These are phyloP conservation scores for Danionella cerebrum DNA, from an alignment of 2,113 vertebrate species.

Conservation along the genomic window DNA sequence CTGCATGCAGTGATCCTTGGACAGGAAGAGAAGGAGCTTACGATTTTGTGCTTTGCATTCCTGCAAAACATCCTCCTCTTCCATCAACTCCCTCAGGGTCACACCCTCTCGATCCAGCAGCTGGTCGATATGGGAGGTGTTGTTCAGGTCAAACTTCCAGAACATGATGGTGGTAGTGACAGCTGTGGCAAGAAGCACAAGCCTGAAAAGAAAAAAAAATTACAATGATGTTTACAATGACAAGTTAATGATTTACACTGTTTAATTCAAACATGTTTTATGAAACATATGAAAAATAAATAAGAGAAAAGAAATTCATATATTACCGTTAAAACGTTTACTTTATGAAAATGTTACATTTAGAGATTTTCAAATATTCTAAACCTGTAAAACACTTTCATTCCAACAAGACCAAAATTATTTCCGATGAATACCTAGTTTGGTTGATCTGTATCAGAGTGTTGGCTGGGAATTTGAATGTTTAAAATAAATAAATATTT, in stretches of 20 bases:
- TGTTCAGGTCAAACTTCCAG: constrained; percentile 97
- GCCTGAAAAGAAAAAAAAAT: constrained; percentile 53
- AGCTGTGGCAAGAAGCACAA: constrained; percentile 54
- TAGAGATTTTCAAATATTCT: too few species aligned
- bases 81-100: constrained; percentile 86
- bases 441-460: too few species aligned
- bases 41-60: constrained; percentile 97
- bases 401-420: too few species aligned
- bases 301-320: too few species aligned
- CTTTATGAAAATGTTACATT: too few species aligned
- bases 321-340: too few species aligned
- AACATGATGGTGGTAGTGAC: constrained; percentile 75
- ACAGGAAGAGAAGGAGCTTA: constrained; percentile 86
- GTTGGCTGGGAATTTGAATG: neutral
- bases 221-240: neutral
- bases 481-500: constrained; percentile 2
- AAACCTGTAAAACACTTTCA: too few species aligned
- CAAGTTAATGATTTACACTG: neutral
- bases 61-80: constrained; percentile 91
- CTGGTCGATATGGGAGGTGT: constrained; percentile 90
- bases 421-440: too few species aligned
- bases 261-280: too few species aligned
- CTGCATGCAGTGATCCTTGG: constrained; percentile 87
- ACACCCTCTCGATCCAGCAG: constrained; percentile 91
- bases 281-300: too few species aligned